These are phyloP conservation scores for Chrysolina haemoptera DNA, from an alignment of 2,888 invertebrate species.

Conservation along the genomic window DNA sequence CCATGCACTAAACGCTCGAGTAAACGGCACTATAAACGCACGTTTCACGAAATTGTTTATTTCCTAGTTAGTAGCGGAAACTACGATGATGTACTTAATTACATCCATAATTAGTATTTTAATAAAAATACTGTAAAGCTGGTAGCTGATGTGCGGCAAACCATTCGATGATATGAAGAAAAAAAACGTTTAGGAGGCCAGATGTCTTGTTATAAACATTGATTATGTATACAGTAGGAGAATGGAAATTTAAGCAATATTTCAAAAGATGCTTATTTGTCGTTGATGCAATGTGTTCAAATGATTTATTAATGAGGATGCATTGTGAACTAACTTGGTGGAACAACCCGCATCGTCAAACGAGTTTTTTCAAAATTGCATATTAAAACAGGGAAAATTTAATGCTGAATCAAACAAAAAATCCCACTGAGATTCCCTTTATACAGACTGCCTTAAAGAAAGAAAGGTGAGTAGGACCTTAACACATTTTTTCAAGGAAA, in stretches of 20 bases:
- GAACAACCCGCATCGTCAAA: neutral
- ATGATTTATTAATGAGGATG: neutral
- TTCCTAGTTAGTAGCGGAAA: constrained; percentile 41
- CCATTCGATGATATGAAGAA: constrained; percentile 19
- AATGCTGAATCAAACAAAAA: neutral
- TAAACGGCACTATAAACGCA: constrained; percentile 28
- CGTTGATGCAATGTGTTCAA: neutral
- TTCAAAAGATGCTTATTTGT: neutral
- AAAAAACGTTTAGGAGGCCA: constrained; percentile 11
- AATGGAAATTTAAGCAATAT: neutral
- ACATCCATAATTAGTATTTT: constrained; percentile 36
- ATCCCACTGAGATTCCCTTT: too few species aligned
- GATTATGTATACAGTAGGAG: constrained; percentile 15
- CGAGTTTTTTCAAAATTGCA: neutral
- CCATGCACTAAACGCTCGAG: constrained; percentile 1
- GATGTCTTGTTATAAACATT: constrained; percentile 24
- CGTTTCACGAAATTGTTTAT: constrained; percentile 38
- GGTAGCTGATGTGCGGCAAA: constrained; percentile 17
- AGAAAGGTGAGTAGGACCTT: neutral
- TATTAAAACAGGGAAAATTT: neutral
- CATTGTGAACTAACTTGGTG: neutral
- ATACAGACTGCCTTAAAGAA: neutral
- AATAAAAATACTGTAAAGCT: constrained; percentile 29
- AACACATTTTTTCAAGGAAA: too few species aligned
- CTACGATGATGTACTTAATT: constrained; percentile 35